Base-by-base conservation (phyloP, 2,888 invertebrate species). In the Pachydiplax longipennis region DNA sequence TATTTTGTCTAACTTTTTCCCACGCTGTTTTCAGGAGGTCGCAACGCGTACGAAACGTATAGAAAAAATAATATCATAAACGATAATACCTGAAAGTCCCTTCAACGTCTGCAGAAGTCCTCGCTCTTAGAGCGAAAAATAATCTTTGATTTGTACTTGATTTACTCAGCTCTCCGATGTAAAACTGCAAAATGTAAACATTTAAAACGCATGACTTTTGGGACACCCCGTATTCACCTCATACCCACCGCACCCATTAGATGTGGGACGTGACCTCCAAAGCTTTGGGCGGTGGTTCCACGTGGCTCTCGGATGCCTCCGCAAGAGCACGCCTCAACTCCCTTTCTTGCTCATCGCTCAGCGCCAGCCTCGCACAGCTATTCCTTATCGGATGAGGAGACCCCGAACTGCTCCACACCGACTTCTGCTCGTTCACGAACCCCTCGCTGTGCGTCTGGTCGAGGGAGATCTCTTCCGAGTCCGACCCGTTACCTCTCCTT, bases 381-480 rank as follows among this genome's bases (percentile, higher is more conserved):
- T 91, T 92, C n/a, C 92, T 90, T 6, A 92, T 90, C 31, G 92
- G 92, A 90, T 92, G 92, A 3, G 92, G 92, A 2, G 92, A 92
- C 4, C 91, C 91, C 12, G 58, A 61, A 37, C 87, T 87, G 87
- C 61, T 87, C 87, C 87, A 87, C 1, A 35, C 48, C 0, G 82
- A 83, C 61, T 31, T 87, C 31, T 61, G 58, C 12, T 87, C 87
- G 37, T 61, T 87, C 61, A 37, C 87, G 61, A 58, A 87, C 22
- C 87, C 87, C 22, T 87, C 58, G n/a, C 58, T 87, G 35, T 61
- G 87, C 18, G 61, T 37, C 13, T 61, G 58, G 61, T 61, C 61
- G 35, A 61, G 35, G 12, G 87, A 61, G 37, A 87, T 61, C 15
- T 87, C 61, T 12, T 87, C 87, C 0, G 87, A 61, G 58, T 83